These are phyloP conservation scores for Prietella phreatophila DNA, from an alignment of 2,113 vertebrate species.

Conservation along the genomic window DNA sequence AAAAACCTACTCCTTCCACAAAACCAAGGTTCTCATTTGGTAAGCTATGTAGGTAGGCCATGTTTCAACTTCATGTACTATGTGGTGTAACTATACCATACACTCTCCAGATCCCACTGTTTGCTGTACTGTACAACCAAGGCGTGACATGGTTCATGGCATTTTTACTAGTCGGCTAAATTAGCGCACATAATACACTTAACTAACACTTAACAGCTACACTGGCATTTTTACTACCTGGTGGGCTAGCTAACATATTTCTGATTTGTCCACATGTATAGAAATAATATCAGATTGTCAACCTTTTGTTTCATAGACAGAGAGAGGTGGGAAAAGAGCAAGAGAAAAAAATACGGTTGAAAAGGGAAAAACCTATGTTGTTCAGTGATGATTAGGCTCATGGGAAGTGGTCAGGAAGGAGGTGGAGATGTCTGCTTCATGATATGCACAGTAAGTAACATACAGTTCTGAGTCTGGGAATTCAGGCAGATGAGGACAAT, in stretches of 20 bases:
- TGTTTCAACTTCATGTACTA: not conserved
- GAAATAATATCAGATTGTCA: not conserved
- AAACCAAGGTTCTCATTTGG: not conserved
- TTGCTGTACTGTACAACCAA: not conserved
- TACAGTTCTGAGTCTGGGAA: conserved; percentile 2
- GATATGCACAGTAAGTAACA: conserved; percentile 45
- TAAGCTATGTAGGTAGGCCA: not conserved
- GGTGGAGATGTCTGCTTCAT: conserved; percentile 34
- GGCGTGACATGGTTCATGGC: not conserved
- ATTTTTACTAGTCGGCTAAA: not conserved
- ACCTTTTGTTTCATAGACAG: not conserved
- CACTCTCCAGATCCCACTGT: not conserved
- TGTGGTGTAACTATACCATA: not conserved
- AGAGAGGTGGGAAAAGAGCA: not conserved
- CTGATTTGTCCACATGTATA: not conserved
- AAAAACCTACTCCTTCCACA: not conserved
- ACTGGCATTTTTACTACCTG: not conserved
- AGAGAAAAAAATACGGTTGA: not conserved
- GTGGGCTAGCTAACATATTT: not conserved
- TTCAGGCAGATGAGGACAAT: conserved; percentile 11
- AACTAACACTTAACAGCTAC: not conserved
- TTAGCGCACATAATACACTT: not conserved
- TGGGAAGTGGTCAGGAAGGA: conserved; percentile 62
- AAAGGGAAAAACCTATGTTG: conserved; percentile 7
- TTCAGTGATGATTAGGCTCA: conserved; percentile 69